Conservation (phyloP, 1,140 invertebrate species). For the Nymphalis io region DNA sequence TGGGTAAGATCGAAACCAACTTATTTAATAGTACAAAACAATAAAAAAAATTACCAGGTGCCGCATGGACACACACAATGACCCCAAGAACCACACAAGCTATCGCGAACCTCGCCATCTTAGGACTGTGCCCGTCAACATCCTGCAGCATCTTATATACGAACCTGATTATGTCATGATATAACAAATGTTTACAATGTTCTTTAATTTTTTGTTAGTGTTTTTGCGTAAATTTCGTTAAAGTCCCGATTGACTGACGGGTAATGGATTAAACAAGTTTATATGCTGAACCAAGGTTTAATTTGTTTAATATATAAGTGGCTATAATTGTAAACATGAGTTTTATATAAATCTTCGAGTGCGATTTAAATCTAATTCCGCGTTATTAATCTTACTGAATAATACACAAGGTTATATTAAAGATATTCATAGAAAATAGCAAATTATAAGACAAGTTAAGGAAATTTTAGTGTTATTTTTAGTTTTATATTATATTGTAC, state of each 20-base stretch:
- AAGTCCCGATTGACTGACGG: neutral
- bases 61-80: conserved; percentile 25
- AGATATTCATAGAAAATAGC: too few species aligned
- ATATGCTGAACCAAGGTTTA: neutral
- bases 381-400: too few species aligned
- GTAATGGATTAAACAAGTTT: conserved; percentile 20
- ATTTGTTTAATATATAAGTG: too few species aligned
- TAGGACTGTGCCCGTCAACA: conserved; percentile 18
- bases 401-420: too few species aligned
- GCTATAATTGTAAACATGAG: too few species aligned
- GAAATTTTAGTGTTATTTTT: too few species aligned
- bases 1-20: neutral
- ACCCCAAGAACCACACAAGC: conserved; percentile 36
- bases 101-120: conserved; percentile 31
- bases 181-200: conserved; percentile 25
- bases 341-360: too few species aligned
- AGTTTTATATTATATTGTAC: too few species aligned
- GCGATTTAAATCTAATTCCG: too few species aligned
- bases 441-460: too few species aligned
- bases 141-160: conserved; percentile 29
- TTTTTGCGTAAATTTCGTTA: conserved; percentile 30
- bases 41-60: conserved; percentile 22
- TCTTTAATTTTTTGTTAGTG: conserved; percentile 30
- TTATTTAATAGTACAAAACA: neutral
- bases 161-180: conserved; percentile 30